phyloP scores from a whole-genome alignment of 2,797 vertebrate genomes.

The Lagorchestes hirsutus region DNA sequence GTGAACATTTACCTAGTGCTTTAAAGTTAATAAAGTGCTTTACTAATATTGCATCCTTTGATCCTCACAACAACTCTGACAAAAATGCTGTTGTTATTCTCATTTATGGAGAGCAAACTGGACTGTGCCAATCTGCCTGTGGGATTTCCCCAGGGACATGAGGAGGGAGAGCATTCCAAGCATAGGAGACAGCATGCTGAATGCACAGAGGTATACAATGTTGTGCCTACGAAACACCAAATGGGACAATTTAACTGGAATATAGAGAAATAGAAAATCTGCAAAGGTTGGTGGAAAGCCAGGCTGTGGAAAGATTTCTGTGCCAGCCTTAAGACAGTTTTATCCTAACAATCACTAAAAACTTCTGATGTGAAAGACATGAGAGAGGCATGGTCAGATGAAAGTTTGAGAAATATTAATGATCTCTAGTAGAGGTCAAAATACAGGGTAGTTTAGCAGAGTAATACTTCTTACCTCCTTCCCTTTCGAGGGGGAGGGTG shows the following conservation, averaged over 20 bases:
- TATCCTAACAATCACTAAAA: neutral
- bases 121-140: neutral
- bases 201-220: neutral
- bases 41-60: neutral
- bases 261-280: neutral
- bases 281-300: neutral
- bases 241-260: neutral
- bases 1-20: neutral
- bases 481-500: neutral
- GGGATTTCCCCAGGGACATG: neutral
- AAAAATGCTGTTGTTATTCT: neutral
- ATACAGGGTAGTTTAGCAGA: neutral
- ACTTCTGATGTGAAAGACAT: neutral
- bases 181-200: neutral
- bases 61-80: neutral
- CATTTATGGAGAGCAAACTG: neutral
- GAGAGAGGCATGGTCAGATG: neutral
- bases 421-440: neutral
- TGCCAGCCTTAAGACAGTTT: neutral
- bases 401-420: neutral
- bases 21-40: neutral
- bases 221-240: neutral
- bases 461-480: neutral
- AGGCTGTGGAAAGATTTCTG: neutral
- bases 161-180: neutral